A percentile compares a stretch with the other conserved stretches of the same genome.
phyloP scores from a whole-genome alignment of 2,113 vertebrate genomes.

The Collichthys lucidus region DNA sequence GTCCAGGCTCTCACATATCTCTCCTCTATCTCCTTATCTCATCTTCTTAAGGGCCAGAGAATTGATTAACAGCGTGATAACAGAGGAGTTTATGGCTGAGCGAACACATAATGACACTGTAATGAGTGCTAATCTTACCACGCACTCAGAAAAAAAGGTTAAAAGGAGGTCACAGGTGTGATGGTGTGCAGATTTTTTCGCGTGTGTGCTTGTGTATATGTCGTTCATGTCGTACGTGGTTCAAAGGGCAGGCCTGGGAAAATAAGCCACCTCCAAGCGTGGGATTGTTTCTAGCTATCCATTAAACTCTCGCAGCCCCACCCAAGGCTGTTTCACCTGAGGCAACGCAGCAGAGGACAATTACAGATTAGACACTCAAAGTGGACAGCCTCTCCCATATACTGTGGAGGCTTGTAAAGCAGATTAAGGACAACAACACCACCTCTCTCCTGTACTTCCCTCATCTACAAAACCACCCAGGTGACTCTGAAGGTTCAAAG shows the following conservation, averaged over 20 bases:
- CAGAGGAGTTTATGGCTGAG: constrained; percentile 67
- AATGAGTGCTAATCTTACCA: constrained; percentile 75
- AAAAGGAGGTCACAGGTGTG: constrained; percentile 75
- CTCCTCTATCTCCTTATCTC: constrained; percentile 66
- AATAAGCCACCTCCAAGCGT: constrained; percentile 64
- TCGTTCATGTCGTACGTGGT: constrained; percentile 38
- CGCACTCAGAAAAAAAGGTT: constrained; percentile 62
- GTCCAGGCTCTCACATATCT: constrained; percentile 34
- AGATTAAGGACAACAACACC: constrained; percentile 76
- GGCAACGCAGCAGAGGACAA: constrained; percentile 75
- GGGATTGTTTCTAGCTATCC: constrained; percentile 72
- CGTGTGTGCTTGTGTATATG: constrained; percentile 36
- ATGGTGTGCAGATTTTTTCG: constrained; percentile 64
- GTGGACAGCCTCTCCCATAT: constrained; percentile 73
- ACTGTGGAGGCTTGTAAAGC: constrained; percentile 73
- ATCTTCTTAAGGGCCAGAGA: constrained; percentile 59
- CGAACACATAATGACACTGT: constrained; percentile 75
- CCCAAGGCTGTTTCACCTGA: constrained; percentile 75
- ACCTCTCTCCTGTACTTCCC: constrained; percentile 75
- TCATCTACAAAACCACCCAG: constrained; percentile 67
- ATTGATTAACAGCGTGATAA: constrained; percentile 74
- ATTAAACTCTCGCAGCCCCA: constrained; percentile 70
- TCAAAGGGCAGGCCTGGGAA: constrained; percentile 77
- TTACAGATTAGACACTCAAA: constrained; percentile 74
- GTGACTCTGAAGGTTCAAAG: constrained; percentile 77